These are phyloP conservation scores for Phortica variegata DNA, from an alignment of 1,140 invertebrate species.

Conservation along the genomic window DNA sequence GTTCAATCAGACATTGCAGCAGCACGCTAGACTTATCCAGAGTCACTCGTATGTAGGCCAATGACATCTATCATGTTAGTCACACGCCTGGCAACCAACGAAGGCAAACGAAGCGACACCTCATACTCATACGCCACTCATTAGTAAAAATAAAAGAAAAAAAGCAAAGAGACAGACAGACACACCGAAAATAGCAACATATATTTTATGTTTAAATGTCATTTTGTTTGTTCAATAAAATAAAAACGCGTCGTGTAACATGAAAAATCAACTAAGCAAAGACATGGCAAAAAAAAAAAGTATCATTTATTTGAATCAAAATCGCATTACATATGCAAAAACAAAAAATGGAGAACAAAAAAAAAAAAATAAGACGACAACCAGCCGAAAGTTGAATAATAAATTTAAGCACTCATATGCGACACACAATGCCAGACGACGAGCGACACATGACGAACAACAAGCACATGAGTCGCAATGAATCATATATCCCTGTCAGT, in stretches of 20 bases:
- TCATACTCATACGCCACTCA: constrained; percentile 28
- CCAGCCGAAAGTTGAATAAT: neutral
- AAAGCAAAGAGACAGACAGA: constrained; percentile 22
- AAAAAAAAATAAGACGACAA: neutral
- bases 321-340: constrained; percentile 46
- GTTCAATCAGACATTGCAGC: no score
- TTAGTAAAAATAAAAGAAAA: no score
- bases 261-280: constrained; percentile 1
- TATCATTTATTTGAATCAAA: constrained; percentile 27
- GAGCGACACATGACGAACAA: no score
- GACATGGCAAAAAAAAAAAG: constrained; percentile 17
- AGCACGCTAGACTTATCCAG: no score
- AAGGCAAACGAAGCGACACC: constrained; percentile 22
- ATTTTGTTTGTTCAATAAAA: constrained; percentile 48
- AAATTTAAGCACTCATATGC: constrained; percentile 5
- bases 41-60: no score
- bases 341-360: constrained; percentile 23
- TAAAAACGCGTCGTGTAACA: no score
- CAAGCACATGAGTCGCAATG: no score
- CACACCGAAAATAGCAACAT: constrained; percentile 23
- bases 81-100: no score
- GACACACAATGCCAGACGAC: constrained; percentile 3
- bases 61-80: no score
- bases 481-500: no score
- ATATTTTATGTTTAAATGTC: constrained; percentile 39